These are phyloP conservation scores for Vollenhovia emeryi DNA, from an alignment of 1,140 invertebrate species.

Conservation along the genomic window DNA sequence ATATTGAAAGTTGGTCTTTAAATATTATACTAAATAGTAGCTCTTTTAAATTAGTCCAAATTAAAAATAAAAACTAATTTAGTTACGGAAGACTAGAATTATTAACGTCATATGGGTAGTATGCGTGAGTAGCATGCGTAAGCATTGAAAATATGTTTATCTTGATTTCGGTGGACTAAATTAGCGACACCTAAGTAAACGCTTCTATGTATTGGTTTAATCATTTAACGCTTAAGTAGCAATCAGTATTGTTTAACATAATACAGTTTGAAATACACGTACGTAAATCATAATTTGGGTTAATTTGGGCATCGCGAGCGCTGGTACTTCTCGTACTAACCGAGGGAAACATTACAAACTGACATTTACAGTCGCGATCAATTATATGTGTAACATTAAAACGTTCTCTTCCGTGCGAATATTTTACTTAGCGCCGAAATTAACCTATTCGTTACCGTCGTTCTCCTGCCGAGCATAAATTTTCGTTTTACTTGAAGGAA, in stretches of 20 bases:
- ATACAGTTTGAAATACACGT: constrained; percentile 23
- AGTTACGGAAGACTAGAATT: neutral
- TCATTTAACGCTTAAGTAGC: constrained; percentile 47
- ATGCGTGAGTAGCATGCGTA: too few species aligned
- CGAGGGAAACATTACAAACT: neutral
- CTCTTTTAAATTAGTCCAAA: neutral
- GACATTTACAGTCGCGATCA: constrained; percentile 47
- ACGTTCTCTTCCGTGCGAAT: neutral
- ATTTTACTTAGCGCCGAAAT: constrained; percentile 46
- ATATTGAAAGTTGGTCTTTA: neutral
- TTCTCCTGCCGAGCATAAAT: neutral
- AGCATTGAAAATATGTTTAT: constrained; percentile 6
- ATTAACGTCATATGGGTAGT: neutral
- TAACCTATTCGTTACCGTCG: constrained; percentile 13
- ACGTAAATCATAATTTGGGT: constrained; percentile 46
- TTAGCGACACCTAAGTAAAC: constrained; percentile 1
- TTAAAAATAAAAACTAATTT: neutral
- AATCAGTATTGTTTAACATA: constrained; percentile 58
- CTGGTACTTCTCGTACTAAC: constrained; percentile 20
- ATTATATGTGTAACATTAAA: constrained; percentile 41
- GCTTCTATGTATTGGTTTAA: neutral
- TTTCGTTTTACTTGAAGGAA: neutral
- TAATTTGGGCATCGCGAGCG: constrained; percentile 31
- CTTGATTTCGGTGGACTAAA: neutral
- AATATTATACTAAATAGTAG: neutral